Conservation (phyloP, 2,797 vertebrate species). For the Chiloscyllium punctatum region DNA sequence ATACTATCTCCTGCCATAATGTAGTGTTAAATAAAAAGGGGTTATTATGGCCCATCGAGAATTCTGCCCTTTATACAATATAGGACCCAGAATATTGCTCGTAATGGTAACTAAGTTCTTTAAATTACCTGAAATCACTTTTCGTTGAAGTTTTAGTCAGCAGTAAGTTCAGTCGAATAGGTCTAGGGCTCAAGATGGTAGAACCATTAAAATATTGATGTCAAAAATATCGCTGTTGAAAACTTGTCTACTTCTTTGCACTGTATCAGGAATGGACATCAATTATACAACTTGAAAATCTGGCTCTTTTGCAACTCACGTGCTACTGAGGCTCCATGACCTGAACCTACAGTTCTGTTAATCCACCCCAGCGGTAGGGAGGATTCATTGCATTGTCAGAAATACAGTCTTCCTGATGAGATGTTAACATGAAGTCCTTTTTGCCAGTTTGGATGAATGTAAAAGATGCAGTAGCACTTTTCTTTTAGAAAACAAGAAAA, state of each 20-base stretch:
- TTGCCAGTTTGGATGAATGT: not conserved
- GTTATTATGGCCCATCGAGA: no score
- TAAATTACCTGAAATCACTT: no score
- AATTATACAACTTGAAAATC: not conserved
- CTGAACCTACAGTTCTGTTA: not conserved
- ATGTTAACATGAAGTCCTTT: not conserved
- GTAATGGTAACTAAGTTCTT: no score
- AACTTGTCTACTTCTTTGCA: not conserved
- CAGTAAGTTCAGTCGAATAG: no score
- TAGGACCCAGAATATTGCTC: no score
- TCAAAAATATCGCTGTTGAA: not conserved
- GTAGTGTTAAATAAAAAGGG: no score
- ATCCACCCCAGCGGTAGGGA: not conserved
- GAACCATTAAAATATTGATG: no score
- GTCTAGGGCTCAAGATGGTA: no score
- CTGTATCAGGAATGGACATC: not conserved
- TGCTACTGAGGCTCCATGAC: not conserved
- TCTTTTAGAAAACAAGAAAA: not conserved
- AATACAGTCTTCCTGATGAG: not conserved
- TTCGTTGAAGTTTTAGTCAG: no score
- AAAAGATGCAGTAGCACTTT: not conserved
- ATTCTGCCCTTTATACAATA: no score
- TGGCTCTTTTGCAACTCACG: not conserved
- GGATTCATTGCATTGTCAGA: not conserved
- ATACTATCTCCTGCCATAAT: no score